Percentiles rank a stretch among this genome's conserved stretches.
phyloP scores from a whole-genome alignment of 1,140 invertebrate genomes.

The Drosophila nigromelanica region DNA sequence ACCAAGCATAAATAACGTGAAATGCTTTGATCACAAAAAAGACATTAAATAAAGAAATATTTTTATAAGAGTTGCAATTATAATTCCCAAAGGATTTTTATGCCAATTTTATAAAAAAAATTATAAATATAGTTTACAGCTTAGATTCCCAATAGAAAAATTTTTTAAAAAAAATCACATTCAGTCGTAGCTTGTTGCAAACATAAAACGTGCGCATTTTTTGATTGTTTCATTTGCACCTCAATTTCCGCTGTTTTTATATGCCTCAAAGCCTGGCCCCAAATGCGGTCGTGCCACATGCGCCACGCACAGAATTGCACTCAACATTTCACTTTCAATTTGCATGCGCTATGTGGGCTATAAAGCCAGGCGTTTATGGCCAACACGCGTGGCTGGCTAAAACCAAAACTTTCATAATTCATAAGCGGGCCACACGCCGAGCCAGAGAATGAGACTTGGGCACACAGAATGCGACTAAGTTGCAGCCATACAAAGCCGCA shows the following conservation, averaged over 20 bases:
- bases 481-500: conserved; percentile 57
- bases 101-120: no score
- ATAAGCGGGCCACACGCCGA: conserved; percentile 57
- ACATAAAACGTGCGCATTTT: no score
- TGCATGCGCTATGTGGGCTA: conserved; percentile 63
- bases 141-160: no score
- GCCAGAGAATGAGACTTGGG: neutral
- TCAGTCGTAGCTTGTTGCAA: no score
- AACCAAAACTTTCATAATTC: conserved; percentile 74
- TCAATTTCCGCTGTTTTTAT: conserved; percentile 13
- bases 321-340: conserved; percentile 81
- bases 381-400: conserved; percentile 71
- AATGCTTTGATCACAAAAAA: no score
- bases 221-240: conserved; percentile 16
- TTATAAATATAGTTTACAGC: no score
- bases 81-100: no score
- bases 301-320: conserved; percentile 39
- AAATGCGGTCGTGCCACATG: conserved; percentile 48
- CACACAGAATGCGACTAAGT: conserved; percentile 39
- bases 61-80: no score
- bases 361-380: conserved; percentile 76
- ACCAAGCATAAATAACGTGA: no score
- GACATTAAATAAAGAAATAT: no score
- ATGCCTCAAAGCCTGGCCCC: conserved; percentile 49
- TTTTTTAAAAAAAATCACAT: no score